A percentile compares a stretch with the other conserved stretches of the same genome.
phyloP scores from a whole-genome alignment of 2,888 invertebrate species.

The Conops quadrifasciatus region DNA sequence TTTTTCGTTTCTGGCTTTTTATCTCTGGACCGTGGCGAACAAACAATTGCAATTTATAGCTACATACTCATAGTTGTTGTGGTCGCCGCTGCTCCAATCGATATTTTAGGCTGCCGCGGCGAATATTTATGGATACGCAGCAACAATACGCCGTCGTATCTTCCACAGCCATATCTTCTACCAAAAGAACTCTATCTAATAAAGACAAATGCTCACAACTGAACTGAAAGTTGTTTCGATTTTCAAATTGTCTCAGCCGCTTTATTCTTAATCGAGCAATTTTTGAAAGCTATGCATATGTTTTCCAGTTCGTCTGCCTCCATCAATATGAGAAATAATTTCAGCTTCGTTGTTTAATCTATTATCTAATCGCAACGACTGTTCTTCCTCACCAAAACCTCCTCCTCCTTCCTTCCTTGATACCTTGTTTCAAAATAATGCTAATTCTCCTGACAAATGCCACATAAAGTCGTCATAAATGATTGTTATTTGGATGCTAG shows the following conservation, averaged over 20 bases:
- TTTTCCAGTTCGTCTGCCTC: too few relatives aligned
- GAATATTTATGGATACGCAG: not conserved
- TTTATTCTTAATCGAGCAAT: not conserved
- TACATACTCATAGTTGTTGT: too few relatives aligned
- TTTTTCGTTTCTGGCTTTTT: not conserved
- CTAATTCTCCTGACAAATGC: too few relatives aligned
- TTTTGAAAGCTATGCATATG: too few relatives aligned
- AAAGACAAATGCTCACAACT: not conserved
- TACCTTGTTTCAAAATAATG: too few relatives aligned
- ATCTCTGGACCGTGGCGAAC: not conserved
- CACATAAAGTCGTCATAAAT: too few relatives aligned
- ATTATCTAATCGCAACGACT: too few relatives aligned
- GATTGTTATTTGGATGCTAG: too few relatives aligned
- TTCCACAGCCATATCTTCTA: not conserved
- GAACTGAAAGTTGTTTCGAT: not conserved
- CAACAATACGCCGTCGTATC: not conserved
- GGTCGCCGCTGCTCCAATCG: not conserved
- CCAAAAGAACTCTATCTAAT: not conserved
- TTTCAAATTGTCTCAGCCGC: not conserved
- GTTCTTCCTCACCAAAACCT: too few relatives aligned
- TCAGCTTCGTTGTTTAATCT: too few relatives aligned
- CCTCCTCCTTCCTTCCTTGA: too few relatives aligned
- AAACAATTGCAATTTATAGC: conserved; percentile 4
- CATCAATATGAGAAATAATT: too few relatives aligned
- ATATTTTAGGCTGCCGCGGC: not conserved